Conservation (phyloP, 1,140 invertebrate genomes). For the Ruditapes philippinarum region DNA sequence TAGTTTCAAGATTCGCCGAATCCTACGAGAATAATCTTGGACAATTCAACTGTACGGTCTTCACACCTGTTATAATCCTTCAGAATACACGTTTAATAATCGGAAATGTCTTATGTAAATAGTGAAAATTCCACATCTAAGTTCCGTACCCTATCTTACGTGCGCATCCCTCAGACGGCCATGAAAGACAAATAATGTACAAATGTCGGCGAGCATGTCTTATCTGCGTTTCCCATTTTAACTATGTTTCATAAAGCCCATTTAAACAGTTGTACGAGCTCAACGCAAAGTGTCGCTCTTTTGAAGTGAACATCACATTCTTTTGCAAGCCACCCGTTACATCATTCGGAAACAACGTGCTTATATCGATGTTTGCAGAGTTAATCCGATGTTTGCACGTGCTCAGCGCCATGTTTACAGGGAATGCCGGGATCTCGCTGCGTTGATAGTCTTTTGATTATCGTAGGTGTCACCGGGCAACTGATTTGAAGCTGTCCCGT, state of each 20-base stretch:
- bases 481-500: not conserved
- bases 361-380: slow-evolving; percentile 1
- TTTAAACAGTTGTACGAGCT: slow-evolving; percentile 30
- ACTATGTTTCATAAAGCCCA: slow-evolving; percentile 19
- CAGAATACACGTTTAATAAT: slow-evolving; percentile 50
- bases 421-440: slow-evolving; percentile 17
- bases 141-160: slow-evolving; percentile 4
- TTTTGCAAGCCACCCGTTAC: not conserved
- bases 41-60: not conserved
- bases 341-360: not conserved
- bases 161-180: not conserved
- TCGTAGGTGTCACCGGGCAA: not conserved
- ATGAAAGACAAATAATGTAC: slow-evolving; percentile 16
- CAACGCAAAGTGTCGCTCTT: slow-evolving; percentile 33
- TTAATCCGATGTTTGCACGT: slow-evolving; percentile 35
- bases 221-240: slow-evolving; percentile 33
- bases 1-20: not conserved
- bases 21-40: not conserved
- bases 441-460: slow-evolving; percentile 33
- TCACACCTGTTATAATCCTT: slow-evolving; percentile 63
- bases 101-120: slow-evolving; percentile 4
- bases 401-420: not conserved
- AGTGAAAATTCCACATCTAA: slow-evolving; percentile 48
- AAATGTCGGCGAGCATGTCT: slow-evolving; percentile 46
- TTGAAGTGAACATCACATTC: slow-evolving; percentile 41